A percentile compares a stretch with the other conserved stretches of the same genome.
Evolutionary conservation across 2,113 vertebrate genomes (phyloP).

Genomic region (Coturnix japonica): DNA sequence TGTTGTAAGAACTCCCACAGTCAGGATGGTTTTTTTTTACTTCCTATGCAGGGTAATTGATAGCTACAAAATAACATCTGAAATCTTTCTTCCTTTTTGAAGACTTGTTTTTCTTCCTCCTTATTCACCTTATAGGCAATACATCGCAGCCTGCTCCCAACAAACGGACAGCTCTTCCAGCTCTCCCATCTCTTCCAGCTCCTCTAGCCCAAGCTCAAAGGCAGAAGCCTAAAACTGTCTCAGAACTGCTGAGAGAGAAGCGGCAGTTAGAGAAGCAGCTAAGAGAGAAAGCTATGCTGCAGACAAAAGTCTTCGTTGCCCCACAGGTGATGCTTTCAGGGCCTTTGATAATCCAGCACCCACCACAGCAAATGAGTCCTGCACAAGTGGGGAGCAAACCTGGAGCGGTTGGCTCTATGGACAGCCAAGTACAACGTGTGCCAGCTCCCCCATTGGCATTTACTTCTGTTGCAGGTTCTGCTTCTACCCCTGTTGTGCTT

Average conservation of each 20-base stretch:
- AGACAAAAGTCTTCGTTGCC: neutral
- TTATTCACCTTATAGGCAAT: neutral
- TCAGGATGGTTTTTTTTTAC: neutral
- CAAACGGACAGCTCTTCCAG: neutral
- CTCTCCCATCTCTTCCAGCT: neutral
- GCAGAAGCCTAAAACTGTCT: constrained; percentile 78
- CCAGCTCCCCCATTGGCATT: neutral
- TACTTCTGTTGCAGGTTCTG: neutral
- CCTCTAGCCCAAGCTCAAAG: neutral
- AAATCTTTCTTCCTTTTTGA: neutral
- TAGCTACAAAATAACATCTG: neutral
- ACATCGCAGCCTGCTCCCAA: neutral
- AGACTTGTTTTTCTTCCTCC: neutral
- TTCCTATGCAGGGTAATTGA: neutral
- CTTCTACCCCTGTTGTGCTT: neutral
- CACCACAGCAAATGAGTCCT: neutral
- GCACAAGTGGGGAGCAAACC: neutral
- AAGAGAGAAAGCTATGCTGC: neutral
- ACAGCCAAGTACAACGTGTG: neutral
- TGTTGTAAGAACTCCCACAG: neutral
- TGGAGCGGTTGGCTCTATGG: neutral
- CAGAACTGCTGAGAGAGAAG: constrained; percentile 74
- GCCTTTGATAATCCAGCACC: constrained; percentile 54
- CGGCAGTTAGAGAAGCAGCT: constrained; percentile 74
- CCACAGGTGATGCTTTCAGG: constrained; percentile 66